Conservation (phyloP, 2,888 invertebrate species). For the Phaonia tiefii region DNA sequence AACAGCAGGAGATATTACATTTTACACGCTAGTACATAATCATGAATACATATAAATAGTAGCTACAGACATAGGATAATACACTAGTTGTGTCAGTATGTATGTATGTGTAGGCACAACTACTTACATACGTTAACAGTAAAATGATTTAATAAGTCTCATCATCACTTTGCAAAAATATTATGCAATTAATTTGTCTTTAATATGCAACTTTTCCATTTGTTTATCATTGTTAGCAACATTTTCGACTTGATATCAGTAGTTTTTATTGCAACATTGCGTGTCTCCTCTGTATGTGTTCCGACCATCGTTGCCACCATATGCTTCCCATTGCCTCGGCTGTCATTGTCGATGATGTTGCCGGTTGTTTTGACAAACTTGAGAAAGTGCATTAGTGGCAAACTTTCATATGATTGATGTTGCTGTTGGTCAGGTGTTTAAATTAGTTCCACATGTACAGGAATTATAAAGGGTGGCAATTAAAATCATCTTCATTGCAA, state of each 20-base stretch:
- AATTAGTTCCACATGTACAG: too few relatives aligned
- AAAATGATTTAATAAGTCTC: slow-evolving; percentile 53
- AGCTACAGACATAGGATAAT: not conserved
- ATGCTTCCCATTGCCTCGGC: not conserved
- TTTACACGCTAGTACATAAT: not conserved
- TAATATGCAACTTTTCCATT: slow-evolving; percentile 55
- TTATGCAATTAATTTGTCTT: slow-evolving; percentile 61
- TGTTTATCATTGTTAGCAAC: slow-evolving; percentile 38
- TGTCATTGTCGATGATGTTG: slow-evolving; percentile 7
- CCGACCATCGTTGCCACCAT: not conserved
- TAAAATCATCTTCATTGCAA: too few relatives aligned
- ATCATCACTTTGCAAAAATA: slow-evolving; percentile 62
- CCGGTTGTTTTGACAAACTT: slow-evolving; percentile 29
- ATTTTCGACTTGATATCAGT: slow-evolving; percentile 40
- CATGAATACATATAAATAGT: not conserved
- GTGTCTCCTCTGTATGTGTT: not conserved
- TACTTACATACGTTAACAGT: slow-evolving; percentile 40
- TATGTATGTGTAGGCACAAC: too few relatives aligned
- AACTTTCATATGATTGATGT: slow-evolving; percentile 1
- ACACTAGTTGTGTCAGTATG: too few relatives aligned
- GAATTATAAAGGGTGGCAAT: too few relatives aligned
- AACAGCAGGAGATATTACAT: slow-evolving; percentile 31
- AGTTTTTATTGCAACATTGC: slow-evolving; percentile 47
- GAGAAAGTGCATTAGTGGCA: slow-evolving; percentile 19
- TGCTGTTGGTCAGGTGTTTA: slow-evolving; percentile 10